Conservation (phyloP, 2,113 vertebrate species). For the Condylura cristata region DNA sequence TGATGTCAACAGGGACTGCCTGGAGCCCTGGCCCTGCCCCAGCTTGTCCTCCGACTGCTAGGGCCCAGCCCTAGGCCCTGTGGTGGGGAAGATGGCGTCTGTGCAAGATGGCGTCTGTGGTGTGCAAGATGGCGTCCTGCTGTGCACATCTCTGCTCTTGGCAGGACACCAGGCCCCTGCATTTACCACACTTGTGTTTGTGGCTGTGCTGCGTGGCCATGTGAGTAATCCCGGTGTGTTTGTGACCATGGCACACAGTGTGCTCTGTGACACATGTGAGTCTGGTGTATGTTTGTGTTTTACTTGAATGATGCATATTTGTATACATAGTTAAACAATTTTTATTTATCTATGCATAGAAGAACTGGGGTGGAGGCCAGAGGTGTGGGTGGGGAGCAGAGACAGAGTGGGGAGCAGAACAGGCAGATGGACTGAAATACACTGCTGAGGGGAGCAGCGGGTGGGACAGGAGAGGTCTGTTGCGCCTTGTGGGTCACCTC, state of each 20-base stretch:
- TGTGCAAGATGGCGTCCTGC: not conserved
- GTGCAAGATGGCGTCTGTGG: not conserved
- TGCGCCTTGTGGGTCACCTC: too few relatives aligned
- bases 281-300: not conserved
- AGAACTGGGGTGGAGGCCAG: too few relatives aligned
- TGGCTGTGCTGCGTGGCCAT: not conserved
- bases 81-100: not conserved
- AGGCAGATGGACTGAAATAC: too few relatives aligned
- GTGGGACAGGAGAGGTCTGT: too few relatives aligned
- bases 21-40: not conserved
- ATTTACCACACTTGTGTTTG: rapidly evolving
- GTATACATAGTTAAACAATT: not conserved
- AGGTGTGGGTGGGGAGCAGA: too few relatives aligned
- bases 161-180: not conserved
- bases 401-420: too few relatives aligned
- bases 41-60: not conserved
- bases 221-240: not conserved
- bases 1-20: not conserved
- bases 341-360: too few relatives aligned
- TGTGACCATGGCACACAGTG: not conserved
- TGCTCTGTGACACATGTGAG: not conserved
- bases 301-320: not conserved
- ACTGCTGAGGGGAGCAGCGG: too few relatives aligned
- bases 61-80: not conserved
- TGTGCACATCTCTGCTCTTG: not conserved